These are phyloP conservation scores for Sebastes matsubarae DNA, from an alignment of 2,797 vertebrate species.

Conservation along the genomic window DNA sequence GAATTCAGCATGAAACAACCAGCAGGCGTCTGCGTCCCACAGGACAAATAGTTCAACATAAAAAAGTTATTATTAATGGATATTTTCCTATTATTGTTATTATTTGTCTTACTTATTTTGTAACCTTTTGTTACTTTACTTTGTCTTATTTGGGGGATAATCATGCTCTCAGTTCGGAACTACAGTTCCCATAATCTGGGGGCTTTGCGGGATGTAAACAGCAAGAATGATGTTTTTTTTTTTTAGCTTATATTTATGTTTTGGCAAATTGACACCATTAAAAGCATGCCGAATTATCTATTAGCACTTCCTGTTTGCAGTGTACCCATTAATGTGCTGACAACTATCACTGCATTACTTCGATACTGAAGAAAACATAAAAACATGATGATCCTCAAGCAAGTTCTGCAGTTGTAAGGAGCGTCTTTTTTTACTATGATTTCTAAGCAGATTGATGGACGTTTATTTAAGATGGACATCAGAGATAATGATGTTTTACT, in stretches of 20 bases:
- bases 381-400: fast-evolving
- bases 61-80: too few relatives aligned
- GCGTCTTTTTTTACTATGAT: too few relatives aligned
- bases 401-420: background rate
- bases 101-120: too few relatives aligned
- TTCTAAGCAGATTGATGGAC: background rate
- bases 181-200: too few relatives aligned
- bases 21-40: background rate
- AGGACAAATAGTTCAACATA: background rate
- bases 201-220: background rate
- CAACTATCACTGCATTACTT: background rate
- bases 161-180: background rate
- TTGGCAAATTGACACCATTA: background rate
- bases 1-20: background rate
- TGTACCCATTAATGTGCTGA: fast-evolving
- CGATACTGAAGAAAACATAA: background rate
- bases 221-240: too few relatives aligned
- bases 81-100: too few relatives aligned
- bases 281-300: background rate
- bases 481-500: too few relatives aligned
- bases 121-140: too few relatives aligned
- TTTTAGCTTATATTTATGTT: background rate
- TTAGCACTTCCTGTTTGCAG: background rate
- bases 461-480: background rate
- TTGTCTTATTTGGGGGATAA: background rate